Percentiles rank a stretch among this genome's conserved stretches.
Conservation (phyloP, 2,113 vertebrate species). For the Alexandromys fortis region DNA sequence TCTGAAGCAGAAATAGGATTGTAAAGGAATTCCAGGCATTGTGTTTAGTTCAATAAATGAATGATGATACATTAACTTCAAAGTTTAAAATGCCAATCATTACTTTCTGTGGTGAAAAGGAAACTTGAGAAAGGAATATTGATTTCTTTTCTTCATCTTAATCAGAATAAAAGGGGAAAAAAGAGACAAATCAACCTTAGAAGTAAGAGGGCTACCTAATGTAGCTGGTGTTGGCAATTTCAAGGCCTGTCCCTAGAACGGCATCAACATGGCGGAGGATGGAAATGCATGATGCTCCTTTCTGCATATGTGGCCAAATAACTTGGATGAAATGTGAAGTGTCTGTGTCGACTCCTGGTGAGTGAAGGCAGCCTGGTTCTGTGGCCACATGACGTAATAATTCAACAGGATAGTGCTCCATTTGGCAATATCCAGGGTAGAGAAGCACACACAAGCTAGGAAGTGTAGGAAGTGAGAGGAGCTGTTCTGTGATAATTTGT, state of each 20-base stretch:
- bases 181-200: not conserved
- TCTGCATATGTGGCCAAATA: not conserved
- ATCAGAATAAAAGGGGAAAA: not conserved
- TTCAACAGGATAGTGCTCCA: not conserved
- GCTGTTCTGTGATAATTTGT: too few species aligned
- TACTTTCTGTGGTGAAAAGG: not conserved
- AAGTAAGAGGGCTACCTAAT: not conserved
- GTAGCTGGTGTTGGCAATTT: too few species aligned
- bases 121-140: not conserved
- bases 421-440: not conserved
- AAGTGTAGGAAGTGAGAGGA: not conserved
- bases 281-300: not conserved
- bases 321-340: not conserved
- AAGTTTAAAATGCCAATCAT: not conserved
- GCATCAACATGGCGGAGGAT: not conserved
- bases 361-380: not conserved
- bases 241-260: not conserved
- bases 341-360: not conserved
- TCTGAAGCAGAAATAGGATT: not conserved
- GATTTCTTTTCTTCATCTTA: not conserved
- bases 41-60: not conserved
- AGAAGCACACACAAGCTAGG: not conserved
- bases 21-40: not conserved
- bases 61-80: not conserved
- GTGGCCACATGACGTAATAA: not conserved